phyloP scores from a whole-genome alignment of 2,888 invertebrate genomes.

The Leucophora obtusa region DNA sequence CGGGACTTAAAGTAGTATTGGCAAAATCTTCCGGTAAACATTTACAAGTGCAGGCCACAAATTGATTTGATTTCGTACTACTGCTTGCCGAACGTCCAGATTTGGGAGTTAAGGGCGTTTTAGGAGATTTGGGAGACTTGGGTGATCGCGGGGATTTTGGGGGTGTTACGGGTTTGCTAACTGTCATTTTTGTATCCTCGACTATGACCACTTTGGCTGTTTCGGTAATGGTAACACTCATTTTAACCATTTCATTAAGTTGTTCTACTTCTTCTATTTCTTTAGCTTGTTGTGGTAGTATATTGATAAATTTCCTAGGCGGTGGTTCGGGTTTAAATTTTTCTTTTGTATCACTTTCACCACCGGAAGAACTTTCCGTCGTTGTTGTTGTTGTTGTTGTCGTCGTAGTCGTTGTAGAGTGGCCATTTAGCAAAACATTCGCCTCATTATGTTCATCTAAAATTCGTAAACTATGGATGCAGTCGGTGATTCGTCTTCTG shows the following conservation, averaged over 20 bases:
- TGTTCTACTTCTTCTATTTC: constrained; percentile 42
- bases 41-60: constrained; percentile 75
- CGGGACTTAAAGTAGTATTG: constrained; percentile 75
- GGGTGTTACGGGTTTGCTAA: constrained; percentile 24
- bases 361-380: background rate
- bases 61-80: constrained; percentile 56
- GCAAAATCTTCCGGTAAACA: constrained; percentile 77
- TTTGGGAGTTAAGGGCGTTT: constrained; percentile 44
- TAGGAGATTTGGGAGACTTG: constrained; percentile 58
- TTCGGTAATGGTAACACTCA: constrained; percentile 70
- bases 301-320: constrained; percentile 66
- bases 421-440: constrained; percentile 46
- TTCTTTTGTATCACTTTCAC: constrained; percentile 23
- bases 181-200: constrained; percentile 33
- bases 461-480: constrained; percentile 73
- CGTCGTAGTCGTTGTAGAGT: constrained; percentile 45
- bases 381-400: background rate
- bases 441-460: constrained; percentile 69
- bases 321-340: constrained; percentile 68
- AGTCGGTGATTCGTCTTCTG: constrained; percentile 65
- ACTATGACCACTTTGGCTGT: constrained; percentile 69
- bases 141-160: constrained; percentile 26
- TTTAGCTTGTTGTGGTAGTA: constrained; percentile 66
- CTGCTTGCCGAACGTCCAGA: constrained; percentile 33
- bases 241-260: constrained; percentile 69